Base-by-base conservation (phyloP, 2,797 vertebrate species). In the Distichodus sexfasciatus region DNA sequence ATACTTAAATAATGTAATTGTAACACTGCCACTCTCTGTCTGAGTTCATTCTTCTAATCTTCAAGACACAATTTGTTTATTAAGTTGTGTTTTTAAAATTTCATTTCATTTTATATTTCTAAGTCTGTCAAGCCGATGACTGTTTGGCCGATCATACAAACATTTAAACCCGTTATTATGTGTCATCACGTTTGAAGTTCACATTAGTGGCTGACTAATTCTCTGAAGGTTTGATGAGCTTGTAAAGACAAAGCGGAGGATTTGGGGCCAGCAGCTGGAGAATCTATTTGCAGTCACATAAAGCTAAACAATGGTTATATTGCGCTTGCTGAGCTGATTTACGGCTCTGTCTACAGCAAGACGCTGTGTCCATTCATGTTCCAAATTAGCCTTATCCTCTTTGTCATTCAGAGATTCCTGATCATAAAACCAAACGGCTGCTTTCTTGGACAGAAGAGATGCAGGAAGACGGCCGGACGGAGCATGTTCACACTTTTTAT, bases 381-480 rank as follows among this genome's bases (percentile, higher is more conserved):
- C 66, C 48, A 64, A 72, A 80, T 88, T 80, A 75, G 69, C 75
- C 82, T 80, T 77, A 81, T 74, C 63, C 41, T 44, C 48, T 67
- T 71, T 35, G 69, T 80, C 69, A 80, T 81, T 69, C 61, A 67
- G 10, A 59, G 53, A 33, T 59, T 50, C 64, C 64, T 59, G 31
- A 58, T 72, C 41, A 75, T 72, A 74, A 72, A 69, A 63, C 40
- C 5, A 48, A 64, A 74, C 51, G 19, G 63, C 50, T 10, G 50
- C 44, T 53, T 64, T n/a, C n/a, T n/a, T n/a, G 51, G 28, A 53
- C 51, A 66, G 44, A 38, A 12, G 21, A 28, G 41, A 28, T 55
- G n/a, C 14, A 6, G 31, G 31, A 31, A 23, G 23, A 50, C 12
- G n/a, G 19, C 17, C 26, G 40, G 21, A 26, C 40, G 24, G 19